Base-by-base conservation (phyloP, 2,797 vertebrate species). In the Borostomias antarcticus region DNA sequence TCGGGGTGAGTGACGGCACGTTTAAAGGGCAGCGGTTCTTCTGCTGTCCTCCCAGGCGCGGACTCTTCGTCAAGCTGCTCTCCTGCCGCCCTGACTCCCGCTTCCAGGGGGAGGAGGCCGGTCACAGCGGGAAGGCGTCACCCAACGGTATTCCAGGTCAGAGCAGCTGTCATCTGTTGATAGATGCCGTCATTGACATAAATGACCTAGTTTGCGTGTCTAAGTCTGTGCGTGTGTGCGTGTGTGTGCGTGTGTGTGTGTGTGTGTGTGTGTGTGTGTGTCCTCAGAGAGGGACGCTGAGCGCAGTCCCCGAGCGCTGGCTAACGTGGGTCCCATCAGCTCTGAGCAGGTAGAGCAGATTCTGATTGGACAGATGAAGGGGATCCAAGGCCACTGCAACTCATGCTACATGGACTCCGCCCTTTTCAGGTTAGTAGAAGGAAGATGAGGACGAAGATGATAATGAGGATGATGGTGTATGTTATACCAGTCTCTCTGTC, bases 321-420 rank as follows among this genome's bases (percentile, higher is more conserved):
- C 88, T 7, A 86, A 81, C 3, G 75, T 88, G 17, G 93, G 92
- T 23, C 95, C 95, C 0, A 72, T 95, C 73, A 78, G 64, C 51
- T 69, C 88, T 0, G 89, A 93, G 51, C 80, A 89, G 53, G 92
- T 95, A 0, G 73, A 82, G 21, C 68, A 26, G 10, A 59, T 92
- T 52, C 79, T 97, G 73, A 75, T 64, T 60, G 96, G 95, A 4
- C 76, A 68, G 13, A 96, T 94, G 94, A 94, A 77, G 64, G 96
- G 96, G 1, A 94, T 97, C 75, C 96, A 97, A 64, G 96, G 96
- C 17, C 95, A 97, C 75, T 95, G 92, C 37, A 97, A 97, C 88
- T 97, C 96, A 79, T 97, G 96, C 85, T 97, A 97, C 76, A 95
- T 97, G 95, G 96, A 97, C 0, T 89, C 93, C 9, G 86, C 95